These are phyloP conservation scores for Remorina albescens DNA, from an alignment of 2,797 vertebrate genomes.

Conservation along the genomic window DNA sequence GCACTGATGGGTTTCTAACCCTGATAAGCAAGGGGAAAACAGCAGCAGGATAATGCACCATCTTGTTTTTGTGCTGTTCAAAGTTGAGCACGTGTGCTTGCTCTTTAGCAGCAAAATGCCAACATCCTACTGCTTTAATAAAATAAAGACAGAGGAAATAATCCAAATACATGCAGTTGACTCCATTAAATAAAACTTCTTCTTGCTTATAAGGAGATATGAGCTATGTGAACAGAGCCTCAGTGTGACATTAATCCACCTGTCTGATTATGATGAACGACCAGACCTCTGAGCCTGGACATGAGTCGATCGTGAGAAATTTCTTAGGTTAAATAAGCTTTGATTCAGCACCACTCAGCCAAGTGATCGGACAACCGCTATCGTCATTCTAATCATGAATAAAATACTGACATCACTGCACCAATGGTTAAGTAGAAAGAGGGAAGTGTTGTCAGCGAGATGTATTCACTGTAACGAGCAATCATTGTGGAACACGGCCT, in stretches of 20 bases:
- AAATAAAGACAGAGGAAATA: not conserved
- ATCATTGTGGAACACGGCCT: not conserved
- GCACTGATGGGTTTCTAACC: conserved; percentile 36
- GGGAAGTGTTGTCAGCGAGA: not conserved
- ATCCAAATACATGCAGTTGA: not conserved
- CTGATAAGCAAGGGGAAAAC: conserved; percentile 18
- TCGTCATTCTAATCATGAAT: not conserved
- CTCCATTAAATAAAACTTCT: too few species aligned
- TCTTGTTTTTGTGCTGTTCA: not conserved
- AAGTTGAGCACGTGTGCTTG: conserved; percentile 20
- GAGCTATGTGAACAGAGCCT: conserved; percentile 18
- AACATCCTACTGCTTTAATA: conserved; percentile 6
- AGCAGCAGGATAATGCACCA: conserved; percentile 15
- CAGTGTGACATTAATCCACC: not conserved
- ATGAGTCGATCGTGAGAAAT: conserved; percentile 13
- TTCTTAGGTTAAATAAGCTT: conserved; percentile 9
- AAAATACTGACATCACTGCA: not conserved
- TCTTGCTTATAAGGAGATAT: not conserved
- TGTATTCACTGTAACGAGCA: not conserved
- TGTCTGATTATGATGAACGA: conserved; percentile 13
- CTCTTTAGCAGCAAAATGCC: conserved; percentile 24
- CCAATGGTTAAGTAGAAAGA: not conserved
- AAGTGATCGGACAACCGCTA: not conserved
- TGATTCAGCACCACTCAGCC: conserved; percentile 8
- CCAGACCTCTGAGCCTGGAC: conserved; percentile 7